Evolutionary conservation across 1,140 invertebrate genomes (phyloP).

Genomic region (Zaprionus vittiger): DNA sequence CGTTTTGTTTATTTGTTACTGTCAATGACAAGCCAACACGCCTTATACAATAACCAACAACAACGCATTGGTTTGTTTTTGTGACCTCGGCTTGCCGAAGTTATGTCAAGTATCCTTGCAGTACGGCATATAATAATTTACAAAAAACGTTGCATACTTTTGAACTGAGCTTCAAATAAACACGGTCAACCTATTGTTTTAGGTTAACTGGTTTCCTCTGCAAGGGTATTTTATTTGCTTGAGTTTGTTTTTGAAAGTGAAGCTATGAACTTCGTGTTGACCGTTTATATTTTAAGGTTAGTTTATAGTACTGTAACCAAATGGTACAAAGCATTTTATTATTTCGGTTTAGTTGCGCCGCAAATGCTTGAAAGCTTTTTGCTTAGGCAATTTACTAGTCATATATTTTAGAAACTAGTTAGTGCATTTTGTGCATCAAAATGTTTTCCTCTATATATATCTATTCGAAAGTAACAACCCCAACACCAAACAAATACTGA

Average conservation of each 20-base stretch:
- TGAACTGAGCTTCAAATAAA: not conserved
- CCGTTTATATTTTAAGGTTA: conserved; percentile 18
- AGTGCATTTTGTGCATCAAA: conserved; percentile 61
- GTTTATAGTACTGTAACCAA: conserved; percentile 5
- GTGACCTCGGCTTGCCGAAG: not conserved
- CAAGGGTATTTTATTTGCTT: conserved; percentile 31
- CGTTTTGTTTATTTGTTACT: conserved; percentile 44
- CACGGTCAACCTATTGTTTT: not conserved
- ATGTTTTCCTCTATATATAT: conserved; percentile 22
- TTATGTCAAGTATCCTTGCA: not conserved
- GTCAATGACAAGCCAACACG: conserved; percentile 38
- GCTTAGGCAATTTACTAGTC: conserved; percentile 25
- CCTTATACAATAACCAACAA: conserved; percentile 31
- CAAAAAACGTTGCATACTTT: not conserved
- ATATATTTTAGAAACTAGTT: conserved; percentile 28
- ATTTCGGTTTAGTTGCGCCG: conserved; percentile 25
- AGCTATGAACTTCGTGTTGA: conserved; percentile 8
- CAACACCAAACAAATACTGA: conserved; percentile 14
- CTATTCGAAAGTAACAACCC: not conserved
- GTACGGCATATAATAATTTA: not conserved
- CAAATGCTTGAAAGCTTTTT: conserved; percentile 61
- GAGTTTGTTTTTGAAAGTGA: conserved; percentile 8
- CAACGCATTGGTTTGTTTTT: conserved; percentile 35
- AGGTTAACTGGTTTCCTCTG: not conserved
- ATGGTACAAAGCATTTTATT: conserved; percentile 6